A percentile compares a stretch with the other conserved stretches of the same genome.
phyloP scores from a whole-genome alignment of 1,140 invertebrate species.

The Zelostemma sp. region DNA sequence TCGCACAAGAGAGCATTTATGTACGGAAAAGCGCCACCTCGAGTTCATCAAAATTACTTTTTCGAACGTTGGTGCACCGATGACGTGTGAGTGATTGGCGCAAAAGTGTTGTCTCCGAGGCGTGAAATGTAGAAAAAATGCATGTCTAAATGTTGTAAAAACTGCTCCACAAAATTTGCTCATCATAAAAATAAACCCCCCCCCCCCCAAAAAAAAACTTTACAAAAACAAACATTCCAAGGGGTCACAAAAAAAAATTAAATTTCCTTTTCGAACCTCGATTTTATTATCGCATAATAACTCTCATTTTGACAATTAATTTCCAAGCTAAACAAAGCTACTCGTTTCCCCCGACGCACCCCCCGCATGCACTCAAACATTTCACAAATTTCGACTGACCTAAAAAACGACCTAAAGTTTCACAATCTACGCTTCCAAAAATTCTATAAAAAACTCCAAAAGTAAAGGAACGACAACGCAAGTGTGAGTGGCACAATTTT shows the following conservation, averaged over 20 bases:
- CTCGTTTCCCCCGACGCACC: conserved; percentile 13
- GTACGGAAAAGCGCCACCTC: conserved; percentile 35
- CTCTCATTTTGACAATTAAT: conserved; percentile 23
- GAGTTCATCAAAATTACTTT: conserved; percentile 5
- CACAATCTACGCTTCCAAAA: too few relatives aligned
- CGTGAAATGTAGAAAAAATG: conserved; percentile 45
- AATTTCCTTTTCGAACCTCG: conserved; percentile 13
- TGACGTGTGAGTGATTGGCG: conserved; percentile 9
- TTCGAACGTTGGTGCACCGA: neutral
- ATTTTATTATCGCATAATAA: conserved; percentile 28
- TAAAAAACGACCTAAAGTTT: too few relatives aligned
- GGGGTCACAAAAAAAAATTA: conserved; percentile 16
- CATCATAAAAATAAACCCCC: neutral
- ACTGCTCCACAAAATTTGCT: conserved; percentile 5
- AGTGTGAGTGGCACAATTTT: too few relatives aligned
- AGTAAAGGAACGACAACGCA: too few relatives aligned
- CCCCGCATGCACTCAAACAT: conserved; percentile 10
- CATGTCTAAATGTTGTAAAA: conserved; percentile 23
- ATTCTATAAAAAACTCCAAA: too few relatives aligned
- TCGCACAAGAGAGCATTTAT: neutral
- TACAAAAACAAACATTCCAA: too few relatives aligned
- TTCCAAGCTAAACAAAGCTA: conserved; percentile 32
- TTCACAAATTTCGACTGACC: neutral
- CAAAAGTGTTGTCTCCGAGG: conserved; percentile 38
- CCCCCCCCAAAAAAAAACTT: neutral